Conservation (phyloP, 2,797 vertebrate genomes). For the Aplochiton taeniatus region DNA sequence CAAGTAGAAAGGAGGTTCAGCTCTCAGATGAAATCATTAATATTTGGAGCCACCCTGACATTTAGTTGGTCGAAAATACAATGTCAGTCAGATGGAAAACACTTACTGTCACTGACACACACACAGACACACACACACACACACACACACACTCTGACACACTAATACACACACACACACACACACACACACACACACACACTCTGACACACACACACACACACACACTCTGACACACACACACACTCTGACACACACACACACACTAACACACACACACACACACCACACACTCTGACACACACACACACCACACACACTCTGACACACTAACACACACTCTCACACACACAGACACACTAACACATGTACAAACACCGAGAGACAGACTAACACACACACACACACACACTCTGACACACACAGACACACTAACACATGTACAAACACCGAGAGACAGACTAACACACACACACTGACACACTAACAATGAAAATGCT, state of each 20-base stretch:
- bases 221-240: background rate
- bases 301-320: too few species aligned
- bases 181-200: constrained; percentile 19
- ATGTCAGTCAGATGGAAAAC: background rate
- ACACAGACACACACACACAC: constrained; percentile 13
- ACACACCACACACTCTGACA: too few species aligned
- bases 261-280: too few species aligned
- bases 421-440: too few species aligned
- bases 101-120: background rate
- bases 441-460: too few species aligned
- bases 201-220: constrained; percentile 14
- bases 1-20: too few species aligned
- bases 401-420: too few species aligned
- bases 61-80: constrained; percentile 45
- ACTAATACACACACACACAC: constrained; percentile 34
- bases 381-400: too few species aligned
- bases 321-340: constrained; percentile 13
- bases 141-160: constrained; percentile 41
- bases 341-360: background rate
- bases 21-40: constrained; percentile 39
- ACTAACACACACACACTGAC: constrained; percentile 15
- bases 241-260: background rate
- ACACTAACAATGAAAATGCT: background rate
- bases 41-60: constrained; percentile 47
- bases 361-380: too few species aligned